Evolutionary conservation across 2,797 vertebrate genomes (phyloP).

Genomic region (Artibeus jamaicensis): DNA sequence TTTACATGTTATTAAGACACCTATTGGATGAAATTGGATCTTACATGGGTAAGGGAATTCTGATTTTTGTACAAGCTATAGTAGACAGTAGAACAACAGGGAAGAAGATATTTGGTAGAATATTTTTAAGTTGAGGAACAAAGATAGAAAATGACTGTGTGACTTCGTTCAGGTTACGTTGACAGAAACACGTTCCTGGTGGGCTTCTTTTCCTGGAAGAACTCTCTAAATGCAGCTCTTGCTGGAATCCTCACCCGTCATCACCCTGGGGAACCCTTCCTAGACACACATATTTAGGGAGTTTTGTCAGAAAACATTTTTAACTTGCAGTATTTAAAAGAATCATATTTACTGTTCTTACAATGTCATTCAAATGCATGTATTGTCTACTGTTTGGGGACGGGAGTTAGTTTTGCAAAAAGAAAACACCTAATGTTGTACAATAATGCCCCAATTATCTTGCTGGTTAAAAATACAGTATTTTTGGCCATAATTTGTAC

Average conservation of each 20-base stretch:
- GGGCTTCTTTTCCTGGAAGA: constrained; percentile 53
- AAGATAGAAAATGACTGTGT: constrained; percentile 42
- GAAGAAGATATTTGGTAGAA: constrained; percentile 14
- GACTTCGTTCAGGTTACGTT: constrained; percentile 46
- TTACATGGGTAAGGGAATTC: constrained; percentile 53
- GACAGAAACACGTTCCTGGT: constrained; percentile 11
- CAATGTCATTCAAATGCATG: constrained; percentile 84
- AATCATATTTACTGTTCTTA: constrained; percentile 82
- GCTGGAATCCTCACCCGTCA: constrained; percentile 62
- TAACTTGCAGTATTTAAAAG: constrained; percentile 83
- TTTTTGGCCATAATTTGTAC: constrained; percentile 82
- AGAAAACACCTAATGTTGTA: constrained; percentile 77
- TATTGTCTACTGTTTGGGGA: constrained; percentile 81
- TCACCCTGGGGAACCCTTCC: constrained; percentile 74
- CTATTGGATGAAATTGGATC: constrained; percentile 28
- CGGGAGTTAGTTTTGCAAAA: constrained; percentile 77
- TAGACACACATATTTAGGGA: constrained; percentile 72
- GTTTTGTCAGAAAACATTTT: constrained; percentile 78
- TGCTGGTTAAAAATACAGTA: constrained; percentile 84
- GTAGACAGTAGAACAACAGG: background rate
- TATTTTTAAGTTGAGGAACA: constrained; percentile 46
- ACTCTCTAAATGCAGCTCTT: constrained; percentile 62
- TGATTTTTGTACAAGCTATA: constrained; percentile 61
- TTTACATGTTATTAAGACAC: background rate
- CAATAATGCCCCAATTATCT: constrained; percentile 79